phyloP scores from a whole-genome alignment of 2,888 invertebrate genomes.

The Rhorus exstirpatorius region DNA sequence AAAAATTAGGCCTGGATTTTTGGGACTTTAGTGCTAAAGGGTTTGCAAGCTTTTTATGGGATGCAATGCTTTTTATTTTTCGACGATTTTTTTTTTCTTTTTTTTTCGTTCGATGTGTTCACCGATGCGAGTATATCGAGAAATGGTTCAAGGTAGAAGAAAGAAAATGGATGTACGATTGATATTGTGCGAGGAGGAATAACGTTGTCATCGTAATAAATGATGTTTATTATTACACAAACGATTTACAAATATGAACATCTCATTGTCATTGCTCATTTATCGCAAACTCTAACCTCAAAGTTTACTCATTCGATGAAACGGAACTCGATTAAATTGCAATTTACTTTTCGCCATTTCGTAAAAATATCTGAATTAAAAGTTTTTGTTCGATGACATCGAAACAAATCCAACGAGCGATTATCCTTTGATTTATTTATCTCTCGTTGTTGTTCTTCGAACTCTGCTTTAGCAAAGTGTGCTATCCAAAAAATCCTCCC shows the following conservation, averaged over 20 bases:
- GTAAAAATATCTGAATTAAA: neutral
- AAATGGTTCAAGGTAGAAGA: slow-evolving; percentile 3
- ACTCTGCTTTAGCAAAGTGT: no score
- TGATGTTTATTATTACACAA: slow-evolving; percentile 28
- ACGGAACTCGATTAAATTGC: neutral
- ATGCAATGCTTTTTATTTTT: slow-evolving; percentile 6
- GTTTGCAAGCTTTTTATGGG: neutral
- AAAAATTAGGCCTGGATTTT: no score
- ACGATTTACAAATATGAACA: slow-evolving; percentile 13
- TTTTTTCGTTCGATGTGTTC: slow-evolving; percentile 1
- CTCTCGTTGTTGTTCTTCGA: no score
- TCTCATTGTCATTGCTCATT: neutral
- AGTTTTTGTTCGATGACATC: neutral
- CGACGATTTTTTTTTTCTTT: no score
- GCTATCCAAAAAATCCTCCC: no score
- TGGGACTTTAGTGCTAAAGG: slow-evolving; percentile 23
- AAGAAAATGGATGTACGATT: slow-evolving; percentile 17
- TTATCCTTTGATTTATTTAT: no score
- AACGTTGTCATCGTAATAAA: slow-evolving; percentile 23
- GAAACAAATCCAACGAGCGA: neutral
- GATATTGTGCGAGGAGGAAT: slow-evolving; percentile 21
- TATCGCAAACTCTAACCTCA: neutral
- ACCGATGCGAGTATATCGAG: neutral
- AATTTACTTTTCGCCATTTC: neutral
- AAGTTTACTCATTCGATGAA: neutral